Evolutionary conservation across 2,888 invertebrate species (phyloP).

Genomic region (Stegophylla sp.): DNA sequence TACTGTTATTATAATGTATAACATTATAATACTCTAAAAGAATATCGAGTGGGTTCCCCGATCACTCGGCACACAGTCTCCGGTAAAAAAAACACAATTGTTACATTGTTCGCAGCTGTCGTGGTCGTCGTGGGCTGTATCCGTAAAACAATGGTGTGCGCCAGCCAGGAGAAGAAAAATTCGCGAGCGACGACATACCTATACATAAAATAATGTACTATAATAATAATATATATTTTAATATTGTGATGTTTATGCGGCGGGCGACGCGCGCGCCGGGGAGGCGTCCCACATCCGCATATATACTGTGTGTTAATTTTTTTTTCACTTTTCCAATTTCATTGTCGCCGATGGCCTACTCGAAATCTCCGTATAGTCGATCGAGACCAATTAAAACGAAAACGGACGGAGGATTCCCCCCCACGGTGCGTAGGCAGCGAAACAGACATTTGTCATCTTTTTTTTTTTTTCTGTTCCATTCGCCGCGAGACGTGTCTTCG

Average conservation of each 20-base stretch:
- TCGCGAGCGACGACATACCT: too few relatives aligned
- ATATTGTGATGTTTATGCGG: too few relatives aligned
- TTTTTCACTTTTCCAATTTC: not conserved
- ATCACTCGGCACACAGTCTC: not conserved
- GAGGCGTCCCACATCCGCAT: slow-evolving; percentile 33
- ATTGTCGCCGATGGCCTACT: slow-evolving; percentile 15
- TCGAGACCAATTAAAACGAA: slow-evolving; percentile 49
- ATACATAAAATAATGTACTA: too few relatives aligned
- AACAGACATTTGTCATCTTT: not conserved
- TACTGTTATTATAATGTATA: too few relatives aligned
- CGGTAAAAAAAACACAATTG: not conserved
- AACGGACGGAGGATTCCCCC: not conserved
- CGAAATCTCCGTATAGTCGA: not conserved
- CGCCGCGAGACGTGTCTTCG: too few relatives aligned
- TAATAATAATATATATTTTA: too few relatives aligned
- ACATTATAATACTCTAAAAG: not conserved
- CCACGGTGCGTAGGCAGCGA: not conserved
- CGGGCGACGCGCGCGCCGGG: not conserved
- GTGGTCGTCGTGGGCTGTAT: not conserved
- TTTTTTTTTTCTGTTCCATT: not conserved
- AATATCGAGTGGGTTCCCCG: not conserved
- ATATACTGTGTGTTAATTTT: slow-evolving; percentile 23
- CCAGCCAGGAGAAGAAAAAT: too few relatives aligned
- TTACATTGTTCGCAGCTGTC: not conserved
- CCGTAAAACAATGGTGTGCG: not conserved